These are phyloP conservation scores for Aselliscus stoliczkanus DNA, from an alignment of 2,797 vertebrate species.

Conservation along the genomic window DNA sequence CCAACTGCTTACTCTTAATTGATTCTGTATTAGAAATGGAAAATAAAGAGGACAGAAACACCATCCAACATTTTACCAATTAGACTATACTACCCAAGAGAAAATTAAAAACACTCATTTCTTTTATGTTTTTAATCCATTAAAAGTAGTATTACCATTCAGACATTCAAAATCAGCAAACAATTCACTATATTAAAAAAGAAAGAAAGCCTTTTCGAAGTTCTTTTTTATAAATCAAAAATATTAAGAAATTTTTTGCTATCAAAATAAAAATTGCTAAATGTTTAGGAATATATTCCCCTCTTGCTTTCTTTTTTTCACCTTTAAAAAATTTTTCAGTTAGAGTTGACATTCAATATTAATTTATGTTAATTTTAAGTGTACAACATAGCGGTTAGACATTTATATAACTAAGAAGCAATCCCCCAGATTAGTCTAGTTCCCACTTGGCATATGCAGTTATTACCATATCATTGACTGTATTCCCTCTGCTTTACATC, in stretches of 20 bases:
- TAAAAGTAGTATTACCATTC: conserved; percentile 45
- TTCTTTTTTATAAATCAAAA: background rate
- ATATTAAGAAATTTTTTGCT: background rate
- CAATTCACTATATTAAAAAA: conserved; percentile 8
- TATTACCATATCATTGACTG: too few relatives aligned
- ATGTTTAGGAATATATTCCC: background rate
- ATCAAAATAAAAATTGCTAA: background rate
- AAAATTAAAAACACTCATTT: conserved; percentile 71
- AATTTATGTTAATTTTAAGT: too few relatives aligned
- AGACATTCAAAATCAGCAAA: conserved; percentile 53
- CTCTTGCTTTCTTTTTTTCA: background rate
- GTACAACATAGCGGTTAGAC: too few relatives aligned
- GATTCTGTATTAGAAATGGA: conserved; percentile 73
- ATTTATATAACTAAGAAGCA: too few relatives aligned
- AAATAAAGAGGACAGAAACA: conserved; percentile 71
- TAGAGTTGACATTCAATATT: too few relatives aligned
- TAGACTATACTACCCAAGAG: conserved; percentile 57
- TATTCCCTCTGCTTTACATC: too few relatives aligned
- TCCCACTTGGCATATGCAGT: too few relatives aligned
- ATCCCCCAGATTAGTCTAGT: too few relatives aligned
- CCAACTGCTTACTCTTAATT: conserved; percentile 73
- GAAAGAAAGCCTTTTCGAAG: background rate
- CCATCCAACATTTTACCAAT: conserved; percentile 67
- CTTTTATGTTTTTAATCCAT: conserved; percentile 65
- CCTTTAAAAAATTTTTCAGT: too few relatives aligned